Base-by-base conservation (phyloP, 2,797 vertebrate species). In the Cirrhinus mrigala region DNA sequence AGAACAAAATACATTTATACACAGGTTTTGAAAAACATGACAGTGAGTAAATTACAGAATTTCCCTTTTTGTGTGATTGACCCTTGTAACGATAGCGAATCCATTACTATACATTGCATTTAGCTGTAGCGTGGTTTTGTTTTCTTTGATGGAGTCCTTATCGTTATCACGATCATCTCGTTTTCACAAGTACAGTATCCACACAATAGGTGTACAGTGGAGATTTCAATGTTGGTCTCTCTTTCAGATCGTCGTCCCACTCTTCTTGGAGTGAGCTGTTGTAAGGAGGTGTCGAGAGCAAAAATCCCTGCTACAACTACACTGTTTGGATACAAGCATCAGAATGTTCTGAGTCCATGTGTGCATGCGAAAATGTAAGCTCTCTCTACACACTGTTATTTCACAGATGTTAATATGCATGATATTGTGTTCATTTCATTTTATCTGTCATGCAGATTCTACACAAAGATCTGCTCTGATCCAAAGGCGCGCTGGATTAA, bases 361-460 rank as follows among this genome's bases (percentile, higher is more conserved):
- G 87, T 92, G 58, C 5, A 88, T 0, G 93, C 93, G 0, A 0
- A 92, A 1, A 84, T 94, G 94, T 94, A 87, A 90, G 85, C n/a
- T n/a, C 54, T 18, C 66, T 52, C 27, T 4, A 70, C 20, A 52
- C 20, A 44, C 1, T 14, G 2, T 22, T 24, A 29, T 40, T 44
- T 56, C 29, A 24, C 22, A 69, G 29, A 11, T 5, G 16, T 70
- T 76, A 11, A 46, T 69, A 10, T 78, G 37, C 22, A 2, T 46
- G 64, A 12, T 58, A 66, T 27, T 70, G 9, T 69, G 70, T 52
- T 56, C 1, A 68, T 48, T 46, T 58, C 10, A 73, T 29, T 37
- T 18, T 6, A n/a, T 64, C 22, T 12, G 1, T 64, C n/a, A 29
- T 56, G 24, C 46, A 90, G 89, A 80, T 87, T 91, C 46, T 77